phyloP scores from a whole-genome alignment of 2,888 invertebrate genomes.

The Tortrix viridana region DNA sequence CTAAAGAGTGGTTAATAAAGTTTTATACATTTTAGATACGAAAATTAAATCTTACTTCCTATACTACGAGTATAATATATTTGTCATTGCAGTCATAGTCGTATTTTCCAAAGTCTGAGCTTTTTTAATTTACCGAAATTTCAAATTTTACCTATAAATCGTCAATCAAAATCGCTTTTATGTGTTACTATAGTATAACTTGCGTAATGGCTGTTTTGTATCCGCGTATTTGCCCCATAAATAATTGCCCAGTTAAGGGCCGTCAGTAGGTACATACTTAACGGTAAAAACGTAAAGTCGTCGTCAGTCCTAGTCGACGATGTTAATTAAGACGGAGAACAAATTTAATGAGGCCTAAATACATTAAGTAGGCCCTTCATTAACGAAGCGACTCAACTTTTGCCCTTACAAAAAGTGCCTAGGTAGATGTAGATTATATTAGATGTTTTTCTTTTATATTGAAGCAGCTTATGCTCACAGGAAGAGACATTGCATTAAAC shows the following conservation, averaged over 20 bases:
- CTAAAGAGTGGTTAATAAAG: conserved; percentile 12
- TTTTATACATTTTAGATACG: too few relatives aligned
- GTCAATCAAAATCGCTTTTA: too few relatives aligned
- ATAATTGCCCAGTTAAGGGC: background rate
- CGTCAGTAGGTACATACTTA: conserved; percentile 5
- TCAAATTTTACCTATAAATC: too few relatives aligned
- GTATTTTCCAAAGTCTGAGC: too few relatives aligned
- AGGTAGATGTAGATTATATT: conserved; percentile 22
- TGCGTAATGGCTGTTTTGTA: background rate
- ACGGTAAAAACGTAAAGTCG: conserved; percentile 34
- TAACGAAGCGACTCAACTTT: conserved; percentile 55
- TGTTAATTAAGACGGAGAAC: conserved; percentile 63
- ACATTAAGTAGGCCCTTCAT: conserved; percentile 59
- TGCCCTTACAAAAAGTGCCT: conserved; percentile 43
- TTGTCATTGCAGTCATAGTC: too few relatives aligned
- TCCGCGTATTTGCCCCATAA: background rate
- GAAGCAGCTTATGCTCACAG: background rate
- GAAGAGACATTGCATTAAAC: background rate
- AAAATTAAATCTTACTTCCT: too few relatives aligned
- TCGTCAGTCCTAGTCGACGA: conserved; percentile 38
- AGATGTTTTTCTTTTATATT: conserved; percentile 36
- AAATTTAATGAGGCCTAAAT: conserved; percentile 62
- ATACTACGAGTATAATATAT: too few relatives aligned
- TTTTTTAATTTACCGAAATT: too few relatives aligned
- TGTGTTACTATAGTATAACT: background rate